Percentiles rank a stretch among this genome's conserved stretches.
These are phyloP conservation scores for Pollenia amentaria DNA, from an alignment of 2,888 invertebrate genomes.

Conservation along the genomic window DNA sequence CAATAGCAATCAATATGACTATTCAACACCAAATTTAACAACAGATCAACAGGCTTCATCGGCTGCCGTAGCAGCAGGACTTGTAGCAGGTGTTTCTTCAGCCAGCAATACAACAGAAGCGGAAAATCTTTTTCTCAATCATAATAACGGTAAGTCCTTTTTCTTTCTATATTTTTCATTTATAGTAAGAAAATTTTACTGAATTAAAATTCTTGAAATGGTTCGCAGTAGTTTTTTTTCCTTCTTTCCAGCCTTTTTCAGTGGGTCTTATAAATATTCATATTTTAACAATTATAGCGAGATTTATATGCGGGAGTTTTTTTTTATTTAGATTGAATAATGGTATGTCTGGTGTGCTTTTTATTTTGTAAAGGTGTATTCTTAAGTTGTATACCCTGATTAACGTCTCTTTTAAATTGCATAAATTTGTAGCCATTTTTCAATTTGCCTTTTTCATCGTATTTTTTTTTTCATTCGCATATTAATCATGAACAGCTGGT, in stretches of 20 bases:
- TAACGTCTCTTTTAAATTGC: conserved; percentile 64
- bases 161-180: not conserved
- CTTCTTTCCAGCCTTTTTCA: not conserved
- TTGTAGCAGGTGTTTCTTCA: conserved; percentile 59
- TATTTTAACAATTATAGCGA: conserved; percentile 60
- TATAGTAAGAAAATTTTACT: not conserved
- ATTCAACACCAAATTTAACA: conserved; percentile 78
- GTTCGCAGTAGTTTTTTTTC: not conserved
- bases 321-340: conserved; percentile 39
- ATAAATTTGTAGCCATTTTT: conserved; percentile 71
- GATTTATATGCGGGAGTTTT: conserved; percentile 53
- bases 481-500: conserved; percentile 72
- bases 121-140: conserved; percentile 88
- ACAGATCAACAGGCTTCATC: conserved; percentile 72
- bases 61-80: conserved; percentile 63
- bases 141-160: conserved; percentile 85
- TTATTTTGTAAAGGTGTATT: conserved; percentile 50
- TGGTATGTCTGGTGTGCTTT: conserved; percentile 17
- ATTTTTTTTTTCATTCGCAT: conserved; percentile 45
- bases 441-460: conserved; percentile 9
- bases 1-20: conserved; percentile 80
- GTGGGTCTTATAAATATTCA: conserved; percentile 50
- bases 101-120: conserved; percentile 83
- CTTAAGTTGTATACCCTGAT: conserved; percentile 50
- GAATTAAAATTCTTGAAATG: too few relatives aligned